Evolutionary conservation across 1,140 invertebrate genomes (phyloP).

Genomic region (Cydia strobilella): DNA sequence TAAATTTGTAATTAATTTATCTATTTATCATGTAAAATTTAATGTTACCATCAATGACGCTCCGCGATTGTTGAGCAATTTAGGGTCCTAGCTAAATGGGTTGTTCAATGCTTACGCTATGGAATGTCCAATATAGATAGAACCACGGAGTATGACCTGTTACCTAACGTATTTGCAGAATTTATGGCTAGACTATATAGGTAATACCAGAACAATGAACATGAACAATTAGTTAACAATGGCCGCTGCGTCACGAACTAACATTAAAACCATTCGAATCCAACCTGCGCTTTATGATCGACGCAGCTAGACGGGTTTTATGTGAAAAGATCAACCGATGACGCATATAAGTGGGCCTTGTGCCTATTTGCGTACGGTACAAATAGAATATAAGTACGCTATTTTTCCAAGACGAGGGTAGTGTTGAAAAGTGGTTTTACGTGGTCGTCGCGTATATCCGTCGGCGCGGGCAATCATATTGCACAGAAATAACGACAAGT

Average conservation of each 20-base stretch:
- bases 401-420: constrained; percentile 24
- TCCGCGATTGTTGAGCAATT: too few relatives aligned
- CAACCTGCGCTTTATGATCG: constrained; percentile 58
- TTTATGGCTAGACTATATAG: too few relatives aligned
- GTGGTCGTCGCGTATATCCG: background rate
- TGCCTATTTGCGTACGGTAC: constrained; percentile 55
- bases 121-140: too few relatives aligned
- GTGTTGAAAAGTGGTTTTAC: constrained; percentile 24
- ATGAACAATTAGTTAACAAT: too few relatives aligned
- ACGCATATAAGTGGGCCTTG: constrained; percentile 69
- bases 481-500: constrained; percentile 19
- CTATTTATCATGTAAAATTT: too few relatives aligned
- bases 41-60: too few relatives aligned
- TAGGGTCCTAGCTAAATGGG: too few relatives aligned
- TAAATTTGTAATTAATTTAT: too few relatives aligned
- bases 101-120: too few relatives aligned
- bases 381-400: constrained; percentile 26
- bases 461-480: background rate
- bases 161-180: too few relatives aligned
- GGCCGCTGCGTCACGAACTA: constrained; percentile 6
- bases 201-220: too few relatives aligned
- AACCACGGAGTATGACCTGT: too few relatives aligned
- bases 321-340: constrained; percentile 55
- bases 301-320: constrained; percentile 52
- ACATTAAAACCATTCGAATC: background rate